Conservation (phyloP, 1,140 invertebrate species). For the Magallana angulata region DNA sequence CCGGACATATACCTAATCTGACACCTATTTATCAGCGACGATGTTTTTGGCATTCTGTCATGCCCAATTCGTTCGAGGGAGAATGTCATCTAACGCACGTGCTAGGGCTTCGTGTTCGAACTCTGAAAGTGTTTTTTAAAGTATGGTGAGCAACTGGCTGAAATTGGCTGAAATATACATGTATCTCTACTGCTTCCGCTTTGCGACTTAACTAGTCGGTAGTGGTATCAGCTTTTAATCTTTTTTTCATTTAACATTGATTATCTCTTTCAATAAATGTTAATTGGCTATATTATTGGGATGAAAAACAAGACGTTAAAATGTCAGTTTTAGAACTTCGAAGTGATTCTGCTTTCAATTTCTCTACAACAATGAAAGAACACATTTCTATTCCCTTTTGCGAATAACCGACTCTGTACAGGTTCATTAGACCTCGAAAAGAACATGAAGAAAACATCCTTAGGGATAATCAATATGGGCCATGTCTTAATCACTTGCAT, state of each 20-base stretch:
- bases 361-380: slow-evolving; percentile 24
- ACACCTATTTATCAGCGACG: slow-evolving; percentile 8
- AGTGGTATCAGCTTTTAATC: neutral
- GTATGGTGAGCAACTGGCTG: neutral
- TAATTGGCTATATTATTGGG: neutral
- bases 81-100: slow-evolving; percentile 23
- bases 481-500: slow-evolving; percentile 42
- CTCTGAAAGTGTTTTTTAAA: neutral
- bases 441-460: slow-evolving; percentile 44
- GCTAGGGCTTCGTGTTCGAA: slow-evolving; percentile 1
- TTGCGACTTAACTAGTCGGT: neutral
- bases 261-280: slow-evolving; percentile 5
- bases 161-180: neutral
- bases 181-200: neutral
- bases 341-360: neutral
- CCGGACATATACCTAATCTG: slow-evolving; percentile 15
- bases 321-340: neutral
- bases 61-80: neutral
- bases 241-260: neutral
- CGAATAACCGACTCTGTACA: slow-evolving; percentile 32
- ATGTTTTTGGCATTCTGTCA: slow-evolving; percentile 32
- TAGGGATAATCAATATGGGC: slow-evolving; percentile 45
- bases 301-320: neutral
- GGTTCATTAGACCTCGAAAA: slow-evolving; percentile 47
- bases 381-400: slow-evolving; percentile 19